These are phyloP conservation scores for Pandemis heparana DNA, from an alignment of 2,888 invertebrate species.

Conservation along the genomic window DNA sequence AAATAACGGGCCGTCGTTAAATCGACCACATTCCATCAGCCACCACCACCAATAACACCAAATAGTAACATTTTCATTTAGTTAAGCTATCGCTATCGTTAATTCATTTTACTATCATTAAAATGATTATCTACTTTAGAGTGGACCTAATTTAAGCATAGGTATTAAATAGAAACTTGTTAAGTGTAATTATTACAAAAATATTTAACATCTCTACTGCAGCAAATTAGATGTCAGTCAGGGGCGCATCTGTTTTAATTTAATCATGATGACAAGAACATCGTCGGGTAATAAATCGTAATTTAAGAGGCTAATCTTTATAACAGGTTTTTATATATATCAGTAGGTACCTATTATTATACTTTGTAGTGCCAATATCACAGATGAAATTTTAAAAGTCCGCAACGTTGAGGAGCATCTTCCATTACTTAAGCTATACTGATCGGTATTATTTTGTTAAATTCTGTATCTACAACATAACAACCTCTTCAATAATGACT, in stretches of 20 bases:
- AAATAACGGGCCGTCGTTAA: conserved; percentile 29
- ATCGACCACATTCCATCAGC: conserved; percentile 29
- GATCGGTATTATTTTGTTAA: too few species aligned
- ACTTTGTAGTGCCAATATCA: not conserved
- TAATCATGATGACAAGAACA: not conserved
- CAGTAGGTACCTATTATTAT: not conserved
- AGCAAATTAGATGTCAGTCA: not conserved
- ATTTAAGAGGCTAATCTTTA: not conserved
- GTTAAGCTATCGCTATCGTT: not conserved
- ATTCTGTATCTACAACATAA: too few species aligned
- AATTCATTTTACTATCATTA: not conserved
- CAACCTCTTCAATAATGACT: too few species aligned
- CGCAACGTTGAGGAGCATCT: too few species aligned
- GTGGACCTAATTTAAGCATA: too few species aligned
- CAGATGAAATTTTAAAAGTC: not conserved
- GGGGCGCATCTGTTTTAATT: not conserved
- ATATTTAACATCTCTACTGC: not conserved
- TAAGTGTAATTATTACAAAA: too few species aligned
- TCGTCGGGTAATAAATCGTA: not conserved
- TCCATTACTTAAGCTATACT: too few species aligned
- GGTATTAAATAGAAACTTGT: not conserved
- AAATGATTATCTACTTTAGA: too few species aligned
- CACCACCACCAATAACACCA: conserved; percentile 15
- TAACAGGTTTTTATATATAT: not conserved
- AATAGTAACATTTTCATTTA: not conserved